phyloP scores from a whole-genome alignment of 2,113 vertebrate species.

The Hyperopisus bebe region DNA sequence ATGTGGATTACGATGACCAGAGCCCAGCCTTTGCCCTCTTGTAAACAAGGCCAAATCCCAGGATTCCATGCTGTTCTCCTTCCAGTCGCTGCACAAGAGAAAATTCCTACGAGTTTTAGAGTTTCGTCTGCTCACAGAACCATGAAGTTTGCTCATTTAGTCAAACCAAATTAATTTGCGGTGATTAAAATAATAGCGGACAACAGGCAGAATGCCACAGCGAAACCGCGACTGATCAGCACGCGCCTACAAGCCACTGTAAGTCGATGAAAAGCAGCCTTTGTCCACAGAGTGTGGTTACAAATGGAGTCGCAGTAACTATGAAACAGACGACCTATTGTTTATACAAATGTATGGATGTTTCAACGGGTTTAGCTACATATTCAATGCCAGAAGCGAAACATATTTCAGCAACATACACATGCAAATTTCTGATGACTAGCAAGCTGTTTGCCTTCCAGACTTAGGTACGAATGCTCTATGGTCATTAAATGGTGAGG shows the following conservation, averaged over 20 bases:
- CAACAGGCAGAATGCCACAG: slow-evolving; percentile 13
- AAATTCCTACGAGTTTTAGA: slow-evolving; percentile 30
- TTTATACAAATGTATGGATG: slow-evolving; percentile 38
- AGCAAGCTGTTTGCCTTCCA: neutral
- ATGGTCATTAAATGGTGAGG: neutral
- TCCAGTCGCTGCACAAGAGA: slow-evolving; percentile 27
- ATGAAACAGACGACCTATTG: slow-evolving; percentile 31
- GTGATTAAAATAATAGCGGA: slow-evolving; percentile 40
- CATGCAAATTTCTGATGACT: neutral
- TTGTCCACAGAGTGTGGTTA: slow-evolving; percentile 21
- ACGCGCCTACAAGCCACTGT: slow-evolving; percentile 3
- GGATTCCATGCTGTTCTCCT: slow-evolving; percentile 24
- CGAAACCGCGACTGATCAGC: slow-evolving; percentile 26
- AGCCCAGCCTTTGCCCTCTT: slow-evolving; percentile 9
- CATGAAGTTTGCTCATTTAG: slow-evolving; percentile 43
- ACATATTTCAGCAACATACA: slow-evolving; percentile 1
- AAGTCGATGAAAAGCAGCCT: slow-evolving; percentile 14
- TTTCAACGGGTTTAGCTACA: slow-evolving; percentile 23
- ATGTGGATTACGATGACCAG: neutral
- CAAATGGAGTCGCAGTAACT: slow-evolving; percentile 28
- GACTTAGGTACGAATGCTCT: neutral
- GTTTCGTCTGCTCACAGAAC: slow-evolving; percentile 35
- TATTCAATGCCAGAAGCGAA: slow-evolving; percentile 23
- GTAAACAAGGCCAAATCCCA: slow-evolving; percentile 25
- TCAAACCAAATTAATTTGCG: slow-evolving; percentile 36